These are phyloP conservation scores for Hylomyscus alleni DNA, from an alignment of 2,797 vertebrate species.

Conservation along the genomic window DNA sequence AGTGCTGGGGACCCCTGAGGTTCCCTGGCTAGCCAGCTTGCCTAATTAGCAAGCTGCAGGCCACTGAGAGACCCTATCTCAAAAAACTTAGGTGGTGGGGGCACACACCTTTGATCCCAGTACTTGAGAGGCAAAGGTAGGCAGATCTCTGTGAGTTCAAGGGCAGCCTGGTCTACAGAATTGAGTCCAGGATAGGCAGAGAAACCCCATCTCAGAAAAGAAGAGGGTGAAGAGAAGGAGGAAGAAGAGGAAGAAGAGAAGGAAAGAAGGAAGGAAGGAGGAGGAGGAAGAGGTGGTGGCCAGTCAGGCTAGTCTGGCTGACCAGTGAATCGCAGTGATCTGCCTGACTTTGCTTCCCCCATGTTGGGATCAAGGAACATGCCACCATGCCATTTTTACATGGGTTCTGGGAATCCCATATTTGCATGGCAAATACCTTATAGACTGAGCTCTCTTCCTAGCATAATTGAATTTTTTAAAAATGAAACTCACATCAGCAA, in stretches of 20 bases:
- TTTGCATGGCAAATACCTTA: background rate
- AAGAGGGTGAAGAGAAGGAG: background rate
- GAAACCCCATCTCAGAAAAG: background rate
- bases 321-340: background rate
- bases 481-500: background rate
- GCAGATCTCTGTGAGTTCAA: background rate
- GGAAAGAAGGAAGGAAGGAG: no score
- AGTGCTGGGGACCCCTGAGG: background rate
- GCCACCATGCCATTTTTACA: background rate
- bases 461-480: background rate
- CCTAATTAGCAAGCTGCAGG: background rate
- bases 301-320: background rate
- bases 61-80: background rate
- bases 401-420: background rate
- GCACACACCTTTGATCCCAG: background rate
- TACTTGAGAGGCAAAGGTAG: background rate
- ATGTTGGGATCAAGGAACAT: background rate
- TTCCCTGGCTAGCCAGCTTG: background rate
- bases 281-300: no score
- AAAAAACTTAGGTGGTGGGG: background rate
- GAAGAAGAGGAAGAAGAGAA: no score
- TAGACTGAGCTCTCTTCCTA: background rate
- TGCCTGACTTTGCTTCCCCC: background rate
- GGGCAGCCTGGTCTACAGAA: background rate
- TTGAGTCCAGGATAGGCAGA: background rate